These are phyloP conservation scores for Conchocele bisecta DNA, from an alignment of 2,888 invertebrate genomes.

Conservation along the genomic window DNA sequence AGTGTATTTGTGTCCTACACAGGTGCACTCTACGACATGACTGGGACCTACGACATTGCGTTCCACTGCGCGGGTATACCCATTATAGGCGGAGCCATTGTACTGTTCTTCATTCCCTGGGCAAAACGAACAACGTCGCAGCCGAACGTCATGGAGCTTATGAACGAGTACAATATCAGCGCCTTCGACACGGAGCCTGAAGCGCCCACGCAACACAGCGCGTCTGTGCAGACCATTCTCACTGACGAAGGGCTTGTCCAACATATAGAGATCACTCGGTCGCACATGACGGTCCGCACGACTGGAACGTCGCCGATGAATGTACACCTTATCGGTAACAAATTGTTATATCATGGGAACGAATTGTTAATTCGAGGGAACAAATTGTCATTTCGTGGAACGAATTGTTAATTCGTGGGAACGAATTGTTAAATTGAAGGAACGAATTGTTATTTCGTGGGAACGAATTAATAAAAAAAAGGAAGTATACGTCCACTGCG, in stretches of 20 bases:
- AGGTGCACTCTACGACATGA: constrained; percentile 74
- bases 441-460: too few relatives aligned
- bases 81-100: constrained; percentile 65
- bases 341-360: too few relatives aligned
- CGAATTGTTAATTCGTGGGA: too few relatives aligned
- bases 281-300: not conserved
- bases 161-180: constrained; percentile 52
- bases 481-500: too few relatives aligned
- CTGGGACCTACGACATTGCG: constrained; percentile 72
- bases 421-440: too few relatives aligned
- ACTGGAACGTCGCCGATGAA: constrained; percentile 13
- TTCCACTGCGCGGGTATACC: constrained; percentile 75
- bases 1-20: not conserved
- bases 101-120: constrained; percentile 76
- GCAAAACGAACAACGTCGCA: constrained; percentile 69
- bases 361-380: too few relatives aligned
- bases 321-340: not conserved
- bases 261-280: not conserved
- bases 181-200: constrained; percentile 20
- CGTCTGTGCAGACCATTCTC: constrained; percentile 1
- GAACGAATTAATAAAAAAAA: too few relatives aligned
- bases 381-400: too few relatives aligned
- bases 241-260: not conserved
- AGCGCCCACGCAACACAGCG: not conserved
- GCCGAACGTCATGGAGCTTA: constrained; percentile 53